Percentiles rank a stretch among this genome's conserved stretches.
These are phyloP conservation scores for Pseudomyrmex concolor DNA, from an alignment of 1,140 invertebrate genomes.

Conservation along the genomic window DNA sequence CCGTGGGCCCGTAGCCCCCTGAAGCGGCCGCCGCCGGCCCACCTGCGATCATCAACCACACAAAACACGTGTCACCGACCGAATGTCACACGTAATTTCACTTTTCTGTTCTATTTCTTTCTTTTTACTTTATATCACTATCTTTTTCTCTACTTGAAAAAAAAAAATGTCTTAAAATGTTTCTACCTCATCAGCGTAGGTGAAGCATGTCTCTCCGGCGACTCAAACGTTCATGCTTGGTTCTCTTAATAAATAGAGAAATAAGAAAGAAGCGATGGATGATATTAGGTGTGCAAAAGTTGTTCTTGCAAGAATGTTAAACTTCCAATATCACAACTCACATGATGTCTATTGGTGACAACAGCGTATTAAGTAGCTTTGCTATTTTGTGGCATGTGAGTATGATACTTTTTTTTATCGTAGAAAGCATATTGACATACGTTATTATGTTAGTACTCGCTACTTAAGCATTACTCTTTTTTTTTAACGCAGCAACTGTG, in stretches of 20 bases:
- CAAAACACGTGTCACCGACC: constrained; percentile 83
- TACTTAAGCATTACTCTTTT: background rate
- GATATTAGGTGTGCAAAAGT: constrained; percentile 28
- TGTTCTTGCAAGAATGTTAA: constrained; percentile 3
- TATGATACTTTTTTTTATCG: constrained; percentile 14
- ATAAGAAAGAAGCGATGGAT: background rate
- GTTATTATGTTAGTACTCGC: constrained; percentile 29
- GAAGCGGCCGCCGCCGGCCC: constrained; percentile 85
- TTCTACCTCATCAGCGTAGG: constrained; percentile 4
- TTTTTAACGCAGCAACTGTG: constrained; percentile 7
- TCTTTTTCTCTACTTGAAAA: constrained; percentile 53
- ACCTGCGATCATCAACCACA: constrained; percentile 85
- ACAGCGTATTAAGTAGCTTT: background rate
- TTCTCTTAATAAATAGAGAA: constrained; percentile 41
- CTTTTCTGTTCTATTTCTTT: constrained; percentile 63
- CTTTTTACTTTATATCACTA: constrained; percentile 63
- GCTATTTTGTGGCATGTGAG: constrained; percentile 14
- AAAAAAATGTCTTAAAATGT: constrained; percentile 35
- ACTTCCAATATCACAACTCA: background rate
- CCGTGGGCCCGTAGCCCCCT: constrained; percentile 84
- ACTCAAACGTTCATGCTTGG: constrained; percentile 61
- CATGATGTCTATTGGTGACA: background rate
- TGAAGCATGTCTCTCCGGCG: constrained; percentile 14
- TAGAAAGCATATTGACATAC: constrained; percentile 1
- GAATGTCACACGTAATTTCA: constrained; percentile 73